These are phyloP conservation scores for Thymelicus acteon DNA, from an alignment of 2,888 invertebrate genomes.

Conservation along the genomic window DNA sequence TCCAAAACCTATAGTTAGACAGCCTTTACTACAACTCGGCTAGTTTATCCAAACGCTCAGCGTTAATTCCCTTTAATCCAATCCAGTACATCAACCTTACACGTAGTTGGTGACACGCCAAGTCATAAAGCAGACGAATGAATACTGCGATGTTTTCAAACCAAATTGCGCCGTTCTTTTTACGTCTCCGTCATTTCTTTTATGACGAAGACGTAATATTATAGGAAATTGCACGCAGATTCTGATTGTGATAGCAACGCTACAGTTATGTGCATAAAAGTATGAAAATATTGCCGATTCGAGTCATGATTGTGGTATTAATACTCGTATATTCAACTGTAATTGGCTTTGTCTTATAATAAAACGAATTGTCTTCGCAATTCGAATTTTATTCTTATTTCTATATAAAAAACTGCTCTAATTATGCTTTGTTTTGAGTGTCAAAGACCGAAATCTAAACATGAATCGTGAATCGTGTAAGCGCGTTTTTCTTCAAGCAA, in stretches of 20 bases:
- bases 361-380: too few species aligned
- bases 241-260: conserved; percentile 2
- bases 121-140: conserved; percentile 1
- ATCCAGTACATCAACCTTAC: not conserved
- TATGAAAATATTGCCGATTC: not conserved
- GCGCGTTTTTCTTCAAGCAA: too few species aligned
- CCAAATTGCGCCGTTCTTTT: not conserved
- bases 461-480: too few species aligned
- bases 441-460: too few species aligned
- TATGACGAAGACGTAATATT: conserved; percentile 12
- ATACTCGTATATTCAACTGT: too few species aligned
- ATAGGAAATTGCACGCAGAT: conserved; percentile 7
- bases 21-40: too few species aligned
- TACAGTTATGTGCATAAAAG: conserved; percentile 5
- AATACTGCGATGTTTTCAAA: not conserved
- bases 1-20: too few species aligned
- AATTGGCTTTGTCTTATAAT: too few species aligned
- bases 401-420: too few species aligned
- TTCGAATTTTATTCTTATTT: too few species aligned
- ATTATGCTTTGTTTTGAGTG: too few species aligned
- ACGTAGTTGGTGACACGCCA: conserved; percentile 8
- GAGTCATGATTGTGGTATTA: too few species aligned
- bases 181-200: conserved; percentile 2
- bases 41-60: not conserved
- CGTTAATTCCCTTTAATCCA: not conserved